Evolutionary conservation across 53 echinoderm and acorn worm species (phyloP).

Genomic region (Astropecten irregularis): DNA sequence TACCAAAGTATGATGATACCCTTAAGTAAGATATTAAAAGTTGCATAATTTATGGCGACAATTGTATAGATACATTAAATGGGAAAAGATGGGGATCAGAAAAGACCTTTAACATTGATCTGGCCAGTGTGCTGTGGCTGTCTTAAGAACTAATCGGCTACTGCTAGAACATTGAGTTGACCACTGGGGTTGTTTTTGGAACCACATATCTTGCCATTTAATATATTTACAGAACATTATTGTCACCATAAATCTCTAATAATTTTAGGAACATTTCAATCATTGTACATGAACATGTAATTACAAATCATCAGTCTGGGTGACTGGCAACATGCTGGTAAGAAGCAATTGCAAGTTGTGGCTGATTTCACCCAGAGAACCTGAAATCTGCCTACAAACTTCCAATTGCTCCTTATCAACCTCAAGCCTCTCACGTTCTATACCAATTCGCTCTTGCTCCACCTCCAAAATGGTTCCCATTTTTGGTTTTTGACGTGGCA

Average conservation of each 20-base stretch:
- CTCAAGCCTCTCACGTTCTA: neutral
- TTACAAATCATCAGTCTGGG: too few relatives aligned
- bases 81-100: too few relatives aligned
- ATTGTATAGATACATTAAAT: too few relatives aligned
- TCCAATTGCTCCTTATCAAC: slow-evolving; percentile 8
- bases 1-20: too few relatives aligned
- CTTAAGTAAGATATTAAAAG: too few relatives aligned
- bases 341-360: slow-evolving; percentile 15
- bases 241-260: neutral
- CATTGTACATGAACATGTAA: too few relatives aligned
- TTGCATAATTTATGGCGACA: too few relatives aligned
- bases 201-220: neutral
- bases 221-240: neutral
- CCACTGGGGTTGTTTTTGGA: neutral
- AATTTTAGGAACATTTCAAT: too few relatives aligned
- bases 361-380: slow-evolving; percentile 20
- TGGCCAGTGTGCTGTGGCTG: too few relatives aligned
- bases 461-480: neutral
- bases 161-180: too few relatives aligned
- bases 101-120: too few relatives aligned
- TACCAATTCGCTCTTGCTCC: neutral
- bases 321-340: neutral
- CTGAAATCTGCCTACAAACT: slow-evolving; percentile 14
- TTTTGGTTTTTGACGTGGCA: neutral
- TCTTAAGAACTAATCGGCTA: too few relatives aligned